These are phyloP conservation scores for Loripinus fragilis DNA, from an alignment of 2,888 invertebrate genomes.

Conservation along the genomic window DNA sequence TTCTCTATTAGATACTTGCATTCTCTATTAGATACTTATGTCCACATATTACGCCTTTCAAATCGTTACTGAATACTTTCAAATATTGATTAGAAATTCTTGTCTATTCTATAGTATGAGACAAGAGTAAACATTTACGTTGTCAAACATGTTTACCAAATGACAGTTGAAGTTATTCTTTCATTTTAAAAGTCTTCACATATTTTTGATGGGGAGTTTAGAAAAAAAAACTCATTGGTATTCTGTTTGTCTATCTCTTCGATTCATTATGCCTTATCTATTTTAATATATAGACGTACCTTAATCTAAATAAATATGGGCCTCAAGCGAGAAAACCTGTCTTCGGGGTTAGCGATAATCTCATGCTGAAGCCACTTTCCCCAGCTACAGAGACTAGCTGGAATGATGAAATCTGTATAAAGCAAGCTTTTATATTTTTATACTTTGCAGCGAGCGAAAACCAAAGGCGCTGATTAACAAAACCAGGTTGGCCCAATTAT, in stretches of 20 bases:
- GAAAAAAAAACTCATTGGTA: background rate
- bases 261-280: background rate
- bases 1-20: background rate
- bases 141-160: background rate
- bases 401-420: background rate
- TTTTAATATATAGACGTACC: too few species aligned
- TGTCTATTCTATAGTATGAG: background rate
- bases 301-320: background rate
- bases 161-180: conserved; percentile 4
- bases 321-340: background rate
- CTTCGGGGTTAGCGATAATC: background rate
- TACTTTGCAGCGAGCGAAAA: too few species aligned
- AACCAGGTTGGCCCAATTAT: too few species aligned
- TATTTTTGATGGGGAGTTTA: background rate
- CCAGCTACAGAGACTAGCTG: background rate
- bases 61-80: background rate
- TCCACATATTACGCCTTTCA: background rate
- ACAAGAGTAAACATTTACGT: background rate
- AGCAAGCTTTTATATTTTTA: too few species aligned
- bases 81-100: conserved; percentile 9
- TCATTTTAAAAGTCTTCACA: background rate
- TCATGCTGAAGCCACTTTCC: background rate
- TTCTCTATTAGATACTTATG: conserved; percentile 1
- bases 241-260: background rate
- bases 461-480: too few species aligned